These are phyloP conservation scores for Drosophila sturtevanti DNA, from an alignment of 1,140 invertebrate genomes.

Conservation along the genomic window DNA sequence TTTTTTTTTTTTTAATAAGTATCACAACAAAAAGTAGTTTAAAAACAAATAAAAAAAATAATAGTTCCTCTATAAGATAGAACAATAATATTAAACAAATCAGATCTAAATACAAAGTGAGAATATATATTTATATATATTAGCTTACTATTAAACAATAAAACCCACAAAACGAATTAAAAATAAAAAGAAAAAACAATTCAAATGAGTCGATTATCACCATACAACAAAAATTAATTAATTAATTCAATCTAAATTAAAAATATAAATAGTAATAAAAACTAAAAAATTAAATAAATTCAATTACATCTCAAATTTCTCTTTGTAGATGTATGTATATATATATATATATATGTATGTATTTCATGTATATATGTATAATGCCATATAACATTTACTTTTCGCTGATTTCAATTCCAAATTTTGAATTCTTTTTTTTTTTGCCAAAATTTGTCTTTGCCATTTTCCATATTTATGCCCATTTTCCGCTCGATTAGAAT, in stretches of 20 bases:
- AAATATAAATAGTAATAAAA: constrained; percentile 58
- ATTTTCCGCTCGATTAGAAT: constrained; percentile 23
- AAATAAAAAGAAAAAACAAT: neutral
- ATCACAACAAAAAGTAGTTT: constrained; percentile 56
- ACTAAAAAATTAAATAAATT: constrained; percentile 56
- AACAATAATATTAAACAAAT: constrained; percentile 1
- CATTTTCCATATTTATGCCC: neutral
- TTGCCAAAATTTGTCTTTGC: no score
- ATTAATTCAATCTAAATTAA: constrained; percentile 64
- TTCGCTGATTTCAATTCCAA: neutral
- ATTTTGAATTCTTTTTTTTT: neutral
- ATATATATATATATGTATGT: constrained; percentile 8
- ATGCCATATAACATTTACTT: neutral
- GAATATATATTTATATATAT: constrained; percentile 30
- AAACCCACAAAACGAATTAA: constrained; percentile 8
- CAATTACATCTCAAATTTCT: constrained; percentile 45
- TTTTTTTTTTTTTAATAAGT: constrained; percentile 36
- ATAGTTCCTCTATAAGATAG: neutral
- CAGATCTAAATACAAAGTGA: constrained; percentile 3
- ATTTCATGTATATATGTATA: constrained; percentile 14
- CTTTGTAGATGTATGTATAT: constrained; percentile 20
- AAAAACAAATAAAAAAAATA: constrained; percentile 28
- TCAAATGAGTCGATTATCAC: constrained; percentile 62
- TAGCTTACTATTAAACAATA: constrained; percentile 30
- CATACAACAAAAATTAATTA: constrained; percentile 60